Evolutionary conservation across 2,888 invertebrate species (phyloP), one percentile per base, ranked within the genome.

Genomic region (Drosophila cracens): DNA sequence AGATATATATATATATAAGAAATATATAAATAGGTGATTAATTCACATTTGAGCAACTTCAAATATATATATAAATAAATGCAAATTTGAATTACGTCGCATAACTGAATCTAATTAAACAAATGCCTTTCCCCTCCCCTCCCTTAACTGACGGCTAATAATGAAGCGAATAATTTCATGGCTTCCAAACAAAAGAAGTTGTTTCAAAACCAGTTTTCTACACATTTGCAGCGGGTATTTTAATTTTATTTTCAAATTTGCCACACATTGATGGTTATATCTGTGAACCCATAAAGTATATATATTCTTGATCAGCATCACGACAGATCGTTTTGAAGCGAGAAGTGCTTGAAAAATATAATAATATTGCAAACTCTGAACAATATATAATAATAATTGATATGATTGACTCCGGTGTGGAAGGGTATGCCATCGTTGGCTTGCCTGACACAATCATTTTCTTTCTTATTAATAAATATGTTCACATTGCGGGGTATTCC

Each of bases 31-130:
- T 43, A 18, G 31, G 4, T 59, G 21, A 18, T 13, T 48, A 52
- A 51, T 58, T 36, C 10, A n/a, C 21, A 51, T 33, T 69, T 51
- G 54, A 36, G 34, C 29, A 51, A 29, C 21, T 38, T 34, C 25
- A 58, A 33, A n/a, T 40, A 10, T 51, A 10, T 51, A 31, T 57
- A 56, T 40, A 43, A 48, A 54, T 49, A 38, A 58, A 62, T 58
- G 31, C 21, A 34, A 51, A 29, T 7, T 38, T 36, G 8, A 25
- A 29, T 40, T 29, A 21, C 31, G 13, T 38, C 43, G 34, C 43
- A n/a, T 25, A 54, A n/a, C 21, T 25, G 43, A 46, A 29, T 53
- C 7, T 6, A 54, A 31, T 38, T n/a, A 48, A 69, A 54, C 40
- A 21, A 0, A 48, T 27, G 27, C 13, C 25, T 18, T 43, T 13